Evolutionary conservation across 2,888 invertebrate genomes (phyloP).

Genomic region (Andrena chrysosceles): DNA sequence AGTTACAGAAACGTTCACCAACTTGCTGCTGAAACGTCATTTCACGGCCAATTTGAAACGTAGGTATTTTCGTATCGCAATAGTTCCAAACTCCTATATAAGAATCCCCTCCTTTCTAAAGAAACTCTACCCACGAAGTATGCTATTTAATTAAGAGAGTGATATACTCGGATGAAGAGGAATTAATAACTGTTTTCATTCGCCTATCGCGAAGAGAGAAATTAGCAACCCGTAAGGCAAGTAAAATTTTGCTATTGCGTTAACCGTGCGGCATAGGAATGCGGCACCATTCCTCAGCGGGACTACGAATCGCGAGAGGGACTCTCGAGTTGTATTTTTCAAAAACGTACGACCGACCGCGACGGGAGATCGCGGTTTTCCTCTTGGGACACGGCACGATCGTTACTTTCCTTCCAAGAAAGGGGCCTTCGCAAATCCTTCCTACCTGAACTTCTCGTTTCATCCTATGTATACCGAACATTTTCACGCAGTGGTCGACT

Average conservation of each 20-base stretch:
- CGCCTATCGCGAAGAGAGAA: not conserved
- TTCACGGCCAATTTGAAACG: not conserved
- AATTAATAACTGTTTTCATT: not conserved
- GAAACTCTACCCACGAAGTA: not conserved
- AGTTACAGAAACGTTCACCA: not conserved
- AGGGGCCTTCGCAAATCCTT: slow-evolving; percentile 9
- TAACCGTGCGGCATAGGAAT: slow-evolving; percentile 8
- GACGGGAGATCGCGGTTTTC: slow-evolving; percentile 54
- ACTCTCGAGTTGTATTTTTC: slow-evolving; percentile 63
- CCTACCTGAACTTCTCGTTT: slow-evolving; percentile 7
- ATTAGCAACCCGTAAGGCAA: not conserved
- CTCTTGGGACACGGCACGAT: slow-evolving; percentile 64
- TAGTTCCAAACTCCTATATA: not conserved
- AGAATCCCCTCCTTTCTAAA: not conserved
- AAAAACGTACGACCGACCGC: slow-evolving; percentile 72
- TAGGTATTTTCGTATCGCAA: not conserved
- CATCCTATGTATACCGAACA: not conserved
- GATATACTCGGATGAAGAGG: not conserved
- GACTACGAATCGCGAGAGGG: slow-evolving; percentile 25
- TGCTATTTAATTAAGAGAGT: not conserved
- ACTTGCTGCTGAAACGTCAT: not conserved
- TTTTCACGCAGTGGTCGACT: not conserved
- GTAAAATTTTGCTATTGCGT: not conserved
- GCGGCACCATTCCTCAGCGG: slow-evolving; percentile 12
- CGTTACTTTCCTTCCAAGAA: slow-evolving; percentile 64